Conservation (phyloP, 2,113 vertebrate genomes). For the Helogale parvula region DNA sequence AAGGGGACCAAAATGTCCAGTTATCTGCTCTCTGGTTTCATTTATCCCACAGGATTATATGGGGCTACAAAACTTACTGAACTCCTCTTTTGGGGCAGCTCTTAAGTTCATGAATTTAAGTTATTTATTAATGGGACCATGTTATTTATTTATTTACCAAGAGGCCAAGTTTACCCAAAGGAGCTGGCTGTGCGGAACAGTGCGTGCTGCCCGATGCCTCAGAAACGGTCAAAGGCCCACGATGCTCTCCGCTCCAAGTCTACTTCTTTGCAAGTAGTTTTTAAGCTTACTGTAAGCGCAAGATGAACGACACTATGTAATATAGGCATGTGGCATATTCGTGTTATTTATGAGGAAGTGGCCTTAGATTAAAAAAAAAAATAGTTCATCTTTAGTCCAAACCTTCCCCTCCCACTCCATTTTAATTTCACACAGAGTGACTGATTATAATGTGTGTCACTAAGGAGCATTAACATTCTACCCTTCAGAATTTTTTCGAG, state of each 20-base stretch:
- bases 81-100: not conserved
- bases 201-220: not conserved
- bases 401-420: not conserved
- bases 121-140: not conserved
- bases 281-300: not conserved
- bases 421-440: not conserved
- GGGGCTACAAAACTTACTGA: not conserved
- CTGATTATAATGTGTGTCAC: not conserved
- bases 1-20: not conserved
- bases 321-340: not conserved
- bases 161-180: not conserved
- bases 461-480: not conserved
- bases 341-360: not conserved
- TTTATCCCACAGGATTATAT: not conserved
- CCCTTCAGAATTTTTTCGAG: not conserved
- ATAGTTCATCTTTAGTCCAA: conserved; percentile 11
- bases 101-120: not conserved
- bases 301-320: not conserved
- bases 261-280: not conserved
- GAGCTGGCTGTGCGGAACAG: not conserved
- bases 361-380: not conserved
- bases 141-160: not conserved
- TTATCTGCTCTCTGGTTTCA: not conserved
- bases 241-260: not conserved
- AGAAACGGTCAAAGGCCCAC: not conserved